Percentiles rank a stretch among this genome's conserved stretches.
phyloP scores from a whole-genome alignment of 2,797 vertebrate species.

The Melanotaenia parkinsoni region DNA sequence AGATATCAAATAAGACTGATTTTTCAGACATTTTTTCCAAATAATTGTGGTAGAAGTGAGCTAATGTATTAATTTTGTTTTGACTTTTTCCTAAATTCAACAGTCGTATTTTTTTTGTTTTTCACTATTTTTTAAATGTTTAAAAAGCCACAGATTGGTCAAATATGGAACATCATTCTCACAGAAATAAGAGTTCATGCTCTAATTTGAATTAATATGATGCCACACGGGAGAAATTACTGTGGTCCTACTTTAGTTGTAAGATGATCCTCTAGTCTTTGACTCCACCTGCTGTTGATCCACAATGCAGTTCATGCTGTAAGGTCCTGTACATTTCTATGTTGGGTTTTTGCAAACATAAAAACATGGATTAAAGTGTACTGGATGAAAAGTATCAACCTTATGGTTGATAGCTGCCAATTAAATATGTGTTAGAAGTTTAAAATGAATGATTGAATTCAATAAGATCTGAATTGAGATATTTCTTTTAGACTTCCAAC shows the following conservation, averaged over 20 bases:
- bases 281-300: slow-evolving; percentile 67
- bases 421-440: background rate
- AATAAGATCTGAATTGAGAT: background rate
- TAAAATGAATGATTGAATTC: background rate
- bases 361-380: background rate
- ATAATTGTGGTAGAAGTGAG: background rate
- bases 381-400: background rate
- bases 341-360: background rate
- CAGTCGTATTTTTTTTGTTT: too few species aligned
- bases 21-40: background rate
- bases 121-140: slow-evolving; percentile 2
- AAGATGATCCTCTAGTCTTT: slow-evolving; percentile 40
- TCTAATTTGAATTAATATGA: slow-evolving; percentile 61
- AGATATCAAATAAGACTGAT: background rate
- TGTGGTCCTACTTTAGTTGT: slow-evolving; percentile 32
- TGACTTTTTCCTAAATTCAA: background rate
- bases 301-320: background rate
- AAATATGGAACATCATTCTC: slow-evolving; percentile 29
- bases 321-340: background rate
- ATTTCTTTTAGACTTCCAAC: too few species aligned
- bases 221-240: slow-evolving; percentile 46
- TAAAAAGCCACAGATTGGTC: slow-evolving; percentile 34
- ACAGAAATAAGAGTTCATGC: slow-evolving; percentile 52
- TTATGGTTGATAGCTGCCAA: background rate
- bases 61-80: background rate